Evolutionary conservation across 2,797 vertebrate species (phyloP).

Genomic region (Clarias fuscus): DNA sequence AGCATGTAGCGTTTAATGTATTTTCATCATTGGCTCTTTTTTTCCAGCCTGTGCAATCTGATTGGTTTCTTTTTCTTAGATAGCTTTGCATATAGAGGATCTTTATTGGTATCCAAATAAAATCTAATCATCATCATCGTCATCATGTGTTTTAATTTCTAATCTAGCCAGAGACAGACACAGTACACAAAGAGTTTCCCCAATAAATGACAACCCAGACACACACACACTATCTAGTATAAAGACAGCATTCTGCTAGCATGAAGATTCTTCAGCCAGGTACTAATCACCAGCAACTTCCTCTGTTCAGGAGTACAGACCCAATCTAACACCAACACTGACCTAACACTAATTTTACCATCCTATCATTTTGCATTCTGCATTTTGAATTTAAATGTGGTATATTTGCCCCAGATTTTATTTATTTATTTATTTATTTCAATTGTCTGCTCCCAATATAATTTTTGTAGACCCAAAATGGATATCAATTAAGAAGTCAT

Average conservation of each 20-base stretch:
- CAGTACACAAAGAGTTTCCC: background rate
- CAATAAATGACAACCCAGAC: slow-evolving; percentile 14
- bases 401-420: background rate
- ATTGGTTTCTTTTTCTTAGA: slow-evolving; percentile 34
- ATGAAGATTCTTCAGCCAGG: slow-evolving; percentile 10
- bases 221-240: slow-evolving; percentile 12
- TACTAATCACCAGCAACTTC: background rate
- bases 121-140: slow-evolving; percentile 46
- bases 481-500: background rate
- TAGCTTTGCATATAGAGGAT: slow-evolving; percentile 19
- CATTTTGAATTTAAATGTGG: background rate
- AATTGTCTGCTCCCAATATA: background rate
- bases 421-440: background rate
- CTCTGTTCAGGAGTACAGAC: background rate
- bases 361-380: too few relatives aligned
- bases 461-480: background rate
- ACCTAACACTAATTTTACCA: background rate
- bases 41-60: background rate
- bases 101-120: slow-evolving; percentile 55
- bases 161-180: slow-evolving; percentile 23
- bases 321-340: background rate
- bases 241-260: background rate
- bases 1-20: slow-evolving; percentile 5
- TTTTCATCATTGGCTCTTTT: background rate
- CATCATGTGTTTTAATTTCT: slow-evolving; percentile 14